A percentile compares a stretch with the other conserved stretches of the same genome.
phyloP scores from a whole-genome alignment of 2,797 vertebrate species.

The Carcharodon carcharias region DNA sequence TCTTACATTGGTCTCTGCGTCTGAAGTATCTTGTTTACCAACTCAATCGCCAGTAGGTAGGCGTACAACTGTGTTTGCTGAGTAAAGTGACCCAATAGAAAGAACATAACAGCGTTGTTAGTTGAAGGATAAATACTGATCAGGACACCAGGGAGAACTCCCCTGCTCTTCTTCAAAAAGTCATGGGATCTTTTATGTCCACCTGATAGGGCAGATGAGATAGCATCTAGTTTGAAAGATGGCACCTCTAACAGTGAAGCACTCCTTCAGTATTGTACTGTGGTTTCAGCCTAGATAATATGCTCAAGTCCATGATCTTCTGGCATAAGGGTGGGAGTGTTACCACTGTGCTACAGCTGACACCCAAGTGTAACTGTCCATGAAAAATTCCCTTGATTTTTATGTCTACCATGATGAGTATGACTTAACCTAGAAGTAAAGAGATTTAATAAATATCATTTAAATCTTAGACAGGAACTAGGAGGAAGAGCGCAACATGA shows the following conservation, averaged over 20 bases:
- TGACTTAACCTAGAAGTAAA: neutral
- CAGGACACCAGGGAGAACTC: too few relatives aligned
- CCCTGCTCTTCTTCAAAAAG: too few relatives aligned
- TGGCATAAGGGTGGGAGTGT: too few relatives aligned
- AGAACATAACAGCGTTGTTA: neutral
- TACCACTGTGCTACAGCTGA: neutral
- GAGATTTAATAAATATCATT: neutral
- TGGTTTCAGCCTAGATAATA: neutral
- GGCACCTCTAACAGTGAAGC: neutral
- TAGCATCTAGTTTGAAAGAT: neutral
- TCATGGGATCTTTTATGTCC: neutral
- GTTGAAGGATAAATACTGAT: neutral
- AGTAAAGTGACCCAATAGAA: too few relatives aligned
- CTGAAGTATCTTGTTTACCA: too few relatives aligned
- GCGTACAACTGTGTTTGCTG: too few relatives aligned
- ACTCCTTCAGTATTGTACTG: neutral
- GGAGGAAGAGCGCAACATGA: neutral
- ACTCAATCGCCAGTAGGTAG: too few relatives aligned
- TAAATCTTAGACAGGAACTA: neutral
- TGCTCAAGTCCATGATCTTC: neutral
- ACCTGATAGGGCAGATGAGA: neutral
- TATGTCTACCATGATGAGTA: neutral
- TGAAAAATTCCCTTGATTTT: neutral
- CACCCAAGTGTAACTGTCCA: neutral
- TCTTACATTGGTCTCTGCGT: too few relatives aligned